Evolutionary conservation across 2,113 vertebrate genomes (phyloP).

Genomic region (Peromyscus californicus): DNA sequence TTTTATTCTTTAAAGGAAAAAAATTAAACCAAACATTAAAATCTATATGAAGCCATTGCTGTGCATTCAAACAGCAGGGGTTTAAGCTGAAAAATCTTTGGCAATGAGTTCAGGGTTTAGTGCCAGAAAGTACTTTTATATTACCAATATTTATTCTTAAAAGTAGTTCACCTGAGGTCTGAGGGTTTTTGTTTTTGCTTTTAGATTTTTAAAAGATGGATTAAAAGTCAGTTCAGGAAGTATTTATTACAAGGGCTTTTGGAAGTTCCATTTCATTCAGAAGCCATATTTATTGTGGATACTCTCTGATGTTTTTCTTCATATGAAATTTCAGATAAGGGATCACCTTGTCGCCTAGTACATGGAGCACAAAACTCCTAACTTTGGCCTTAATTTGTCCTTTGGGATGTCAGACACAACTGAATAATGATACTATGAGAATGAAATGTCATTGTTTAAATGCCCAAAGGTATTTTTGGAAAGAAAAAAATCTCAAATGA

Average conservation of each 20-base stretch:
- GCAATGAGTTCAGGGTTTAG: constrained; percentile 26
- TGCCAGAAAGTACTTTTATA: constrained; percentile 54
- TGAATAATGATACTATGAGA: neutral
- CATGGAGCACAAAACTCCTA: neutral
- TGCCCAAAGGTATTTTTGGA: neutral
- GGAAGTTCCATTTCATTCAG: neutral
- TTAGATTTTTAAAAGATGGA: neutral
- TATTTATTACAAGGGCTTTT: neutral
- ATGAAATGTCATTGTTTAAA: neutral
- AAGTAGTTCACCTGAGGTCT: neutral
- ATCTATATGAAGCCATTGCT: constrained; percentile 23
- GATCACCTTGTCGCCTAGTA: neutral
- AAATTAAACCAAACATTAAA: constrained; percentile 15
- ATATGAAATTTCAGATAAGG: neutral
- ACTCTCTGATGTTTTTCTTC: too few relatives aligned
- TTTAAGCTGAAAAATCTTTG: constrained; percentile 61
- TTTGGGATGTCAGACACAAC: neutral
- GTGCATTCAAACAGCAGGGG: constrained; percentile 35
- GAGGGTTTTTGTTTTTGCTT: neutral
- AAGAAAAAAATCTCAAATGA: neutral
- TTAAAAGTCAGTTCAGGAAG: neutral
- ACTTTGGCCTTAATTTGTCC: neutral
- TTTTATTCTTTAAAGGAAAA: neutral
- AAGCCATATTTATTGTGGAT: neutral
- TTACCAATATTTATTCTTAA: constrained; percentile 1